A percentile compares a stretch with the other conserved stretches of the same genome.
Evolutionary conservation across 2,888 invertebrate genomes (phyloP).

Genomic region (Catocala fraxini): DNA sequence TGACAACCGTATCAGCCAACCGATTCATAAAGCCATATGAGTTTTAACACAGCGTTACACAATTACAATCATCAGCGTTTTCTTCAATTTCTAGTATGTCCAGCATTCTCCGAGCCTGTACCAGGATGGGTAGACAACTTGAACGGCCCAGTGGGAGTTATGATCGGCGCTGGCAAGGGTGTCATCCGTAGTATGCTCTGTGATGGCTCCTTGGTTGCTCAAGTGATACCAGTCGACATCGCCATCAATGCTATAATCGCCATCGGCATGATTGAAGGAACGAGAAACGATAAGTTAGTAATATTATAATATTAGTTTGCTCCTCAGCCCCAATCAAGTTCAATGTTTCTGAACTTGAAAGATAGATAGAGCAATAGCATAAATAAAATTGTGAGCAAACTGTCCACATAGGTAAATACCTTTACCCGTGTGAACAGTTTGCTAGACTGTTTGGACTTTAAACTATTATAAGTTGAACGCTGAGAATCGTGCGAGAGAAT

Average conservation of each 20-base stretch:
- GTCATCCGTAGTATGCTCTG: constrained; percentile 95
- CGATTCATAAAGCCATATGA: too few relatives aligned
- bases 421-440: too few relatives aligned
- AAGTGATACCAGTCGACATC: constrained; percentile 93
- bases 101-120: constrained; percentile 89
- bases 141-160: constrained; percentile 95
- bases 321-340: too few relatives aligned
- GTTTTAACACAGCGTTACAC: too few relatives aligned
- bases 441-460: too few relatives aligned
- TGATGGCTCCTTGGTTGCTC: constrained; percentile 89
- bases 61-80: not conserved
- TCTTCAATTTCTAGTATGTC: constrained; percentile 71
- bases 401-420: too few relatives aligned
- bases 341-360: too few relatives aligned
- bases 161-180: constrained; percentile 94
- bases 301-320: not conserved
- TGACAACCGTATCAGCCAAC: too few relatives aligned
- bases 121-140: constrained; percentile 97
- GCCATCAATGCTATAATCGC: constrained; percentile 93
- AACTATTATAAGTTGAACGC: too few relatives aligned
- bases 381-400: too few relatives aligned
- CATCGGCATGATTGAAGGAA: constrained; percentile 90
- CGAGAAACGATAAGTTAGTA: constrained; percentile 78
- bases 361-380: too few relatives aligned
- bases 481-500: too few relatives aligned